phyloP scores from a whole-genome alignment of 2,888 invertebrate genomes.

The Muschampia plurimacula region DNA sequence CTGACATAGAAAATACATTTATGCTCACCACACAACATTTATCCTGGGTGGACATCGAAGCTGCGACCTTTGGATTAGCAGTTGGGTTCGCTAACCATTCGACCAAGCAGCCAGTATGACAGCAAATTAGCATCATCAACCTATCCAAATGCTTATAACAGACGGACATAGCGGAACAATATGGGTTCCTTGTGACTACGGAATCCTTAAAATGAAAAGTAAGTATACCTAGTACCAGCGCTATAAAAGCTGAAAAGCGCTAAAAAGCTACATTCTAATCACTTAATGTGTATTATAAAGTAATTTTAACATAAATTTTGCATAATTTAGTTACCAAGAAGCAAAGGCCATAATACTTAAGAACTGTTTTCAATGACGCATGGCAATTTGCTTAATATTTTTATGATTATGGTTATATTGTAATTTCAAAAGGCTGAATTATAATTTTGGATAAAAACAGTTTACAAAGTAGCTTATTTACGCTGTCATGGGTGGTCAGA shows the following conservation, averaged over 20 bases:
- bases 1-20: no score
- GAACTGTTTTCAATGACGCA: conserved; percentile 16
- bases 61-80: no score
- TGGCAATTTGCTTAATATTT: conserved; percentile 33
- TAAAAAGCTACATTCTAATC: neutral
- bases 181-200: no score
- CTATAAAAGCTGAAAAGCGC: neutral
- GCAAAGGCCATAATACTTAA: conserved; percentile 14
- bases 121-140: no score
- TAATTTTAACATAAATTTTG: conserved; percentile 7
- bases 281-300: neutral
- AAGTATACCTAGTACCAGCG: neutral
- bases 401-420: conserved; percentile 31
- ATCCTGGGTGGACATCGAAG: no score
- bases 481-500: conserved; percentile 19
- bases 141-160: no score
- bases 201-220: no score
- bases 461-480: conserved; percentile 7
- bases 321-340: conserved; percentile 22
- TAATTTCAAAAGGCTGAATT: conserved; percentile 25
- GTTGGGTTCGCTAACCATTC: no score
- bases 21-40: no score
- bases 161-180: no score
- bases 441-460: conserved; percentile 25
- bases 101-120: no score